phyloP scores from a whole-genome alignment of 2,113 vertebrate genomes.

The Dasypus novemcinctus region DNA sequence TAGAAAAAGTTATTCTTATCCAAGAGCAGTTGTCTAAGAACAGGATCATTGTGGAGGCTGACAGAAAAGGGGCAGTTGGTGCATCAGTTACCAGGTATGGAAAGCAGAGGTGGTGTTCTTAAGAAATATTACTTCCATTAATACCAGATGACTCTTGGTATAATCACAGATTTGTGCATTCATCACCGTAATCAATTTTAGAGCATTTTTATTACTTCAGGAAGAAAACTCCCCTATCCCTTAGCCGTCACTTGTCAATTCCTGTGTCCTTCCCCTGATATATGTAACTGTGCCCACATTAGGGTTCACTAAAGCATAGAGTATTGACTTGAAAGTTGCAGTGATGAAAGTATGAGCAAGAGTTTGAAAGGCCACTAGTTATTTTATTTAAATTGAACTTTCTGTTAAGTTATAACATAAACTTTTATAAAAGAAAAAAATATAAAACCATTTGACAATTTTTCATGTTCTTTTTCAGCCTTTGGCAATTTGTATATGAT shows the following conservation, averaged over 20 bases:
- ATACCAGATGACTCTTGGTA: neutral
- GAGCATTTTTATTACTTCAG: too few species aligned
- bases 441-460: neutral
- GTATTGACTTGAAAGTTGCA: neutral
- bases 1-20: conserved; percentile 99
- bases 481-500: neutral
- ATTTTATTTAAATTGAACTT: conserved; percentile 9
- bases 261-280: too few species aligned
- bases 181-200: too few species aligned
- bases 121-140: neutral
- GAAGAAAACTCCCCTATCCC: too few species aligned
- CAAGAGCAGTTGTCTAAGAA: conserved; percentile 99
- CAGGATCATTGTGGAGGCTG: conserved; percentile 98
- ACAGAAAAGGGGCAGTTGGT: conserved; percentile 95
- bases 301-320: neutral
- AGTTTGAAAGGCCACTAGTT: neutral
- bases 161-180: too few species aligned
- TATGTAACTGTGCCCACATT: too few species aligned
- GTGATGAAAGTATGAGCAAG: neutral
- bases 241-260: too few species aligned
- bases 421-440: conserved; percentile 1
- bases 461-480: neutral
- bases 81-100: conserved; percentile 97
- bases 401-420: neutral
- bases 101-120: neutral